A percentile compares a stretch with the other conserved stretches of the same genome.
phyloP scores from a whole-genome alignment of 1,140 invertebrate genomes.

The Pseudomyrmex gracilis region DNA sequence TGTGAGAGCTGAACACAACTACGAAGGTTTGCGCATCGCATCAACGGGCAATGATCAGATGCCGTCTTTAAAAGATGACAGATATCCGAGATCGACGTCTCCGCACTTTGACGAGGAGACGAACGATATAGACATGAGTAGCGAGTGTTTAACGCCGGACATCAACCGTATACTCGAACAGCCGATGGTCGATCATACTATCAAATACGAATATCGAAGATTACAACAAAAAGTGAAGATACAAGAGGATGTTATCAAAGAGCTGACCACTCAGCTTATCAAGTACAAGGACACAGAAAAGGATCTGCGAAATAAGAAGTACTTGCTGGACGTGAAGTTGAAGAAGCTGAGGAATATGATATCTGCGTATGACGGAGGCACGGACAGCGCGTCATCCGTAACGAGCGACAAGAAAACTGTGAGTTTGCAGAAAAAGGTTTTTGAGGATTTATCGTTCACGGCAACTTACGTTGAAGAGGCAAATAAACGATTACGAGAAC shows the following conservation, averaged over 20 bases:
- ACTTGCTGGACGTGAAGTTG: conserved; percentile 57
- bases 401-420: conserved; percentile 24
- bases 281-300: conserved; percentile 75
- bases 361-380: conserved; percentile 62
- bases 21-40: conserved; percentile 22
- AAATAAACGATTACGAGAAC: conserved; percentile 80
- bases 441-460: conserved; percentile 74
- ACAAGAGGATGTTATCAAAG: conserved; percentile 77
- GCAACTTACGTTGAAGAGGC: conserved; percentile 76
- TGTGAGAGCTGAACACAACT: background rate
- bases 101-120: conserved; percentile 9
- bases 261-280: conserved; percentile 76
- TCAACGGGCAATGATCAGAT: conserved; percentile 46
- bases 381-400: background rate
- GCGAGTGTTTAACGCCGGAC: background rate
- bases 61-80: background rate
- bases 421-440: conserved; percentile 66
- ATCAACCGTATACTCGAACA: background rate
- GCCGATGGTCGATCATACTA: background rate
- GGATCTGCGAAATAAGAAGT: conserved; percentile 60
- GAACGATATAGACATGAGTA: conserved; percentile 5
- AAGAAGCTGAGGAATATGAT: conserved; percentile 69
- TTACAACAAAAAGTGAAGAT: conserved; percentile 73
- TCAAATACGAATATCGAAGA: conserved; percentile 43
- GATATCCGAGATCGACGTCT: background rate